These are phyloP conservation scores for Cryptomyrus ogoouensis DNA, from an alignment of 2,113 vertebrate species.

Conservation along the genomic window DNA sequence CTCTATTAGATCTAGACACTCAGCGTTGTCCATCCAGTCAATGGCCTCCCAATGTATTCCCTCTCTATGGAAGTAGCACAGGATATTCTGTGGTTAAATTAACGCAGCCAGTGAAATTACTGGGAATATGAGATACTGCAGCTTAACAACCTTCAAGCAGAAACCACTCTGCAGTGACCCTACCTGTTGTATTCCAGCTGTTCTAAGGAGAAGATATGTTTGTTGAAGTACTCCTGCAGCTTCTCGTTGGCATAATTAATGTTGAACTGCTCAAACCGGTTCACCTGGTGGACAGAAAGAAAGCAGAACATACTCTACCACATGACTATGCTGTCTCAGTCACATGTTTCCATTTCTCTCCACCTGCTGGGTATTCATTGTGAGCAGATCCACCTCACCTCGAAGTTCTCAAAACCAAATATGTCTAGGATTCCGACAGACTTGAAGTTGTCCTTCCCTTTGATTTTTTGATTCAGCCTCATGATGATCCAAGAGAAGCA, in stretches of 20 bases:
- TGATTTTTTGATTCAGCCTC: slow-evolving; percentile 82
- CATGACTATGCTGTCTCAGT: background rate
- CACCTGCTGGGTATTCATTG: background rate
- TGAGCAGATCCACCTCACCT: slow-evolving; percentile 56
- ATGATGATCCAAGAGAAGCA: slow-evolving; percentile 90
- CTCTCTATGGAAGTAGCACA: slow-evolving; percentile 58
- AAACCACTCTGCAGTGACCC: background rate
- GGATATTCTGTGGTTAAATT: background rate
- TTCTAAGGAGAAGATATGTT: slow-evolving; percentile 89
- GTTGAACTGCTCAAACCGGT: slow-evolving; percentile 89
- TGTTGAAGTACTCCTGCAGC: slow-evolving; percentile 90
- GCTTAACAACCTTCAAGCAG: background rate
- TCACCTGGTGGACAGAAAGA: slow-evolving; percentile 62
- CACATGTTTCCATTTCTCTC: background rate
- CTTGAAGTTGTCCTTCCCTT: slow-evolving; percentile 86
- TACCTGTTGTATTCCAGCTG: slow-evolving; percentile 91
- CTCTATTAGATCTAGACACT: slow-evolving; percentile 87
- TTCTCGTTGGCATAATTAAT: slow-evolving; percentile 96
- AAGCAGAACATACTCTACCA: background rate
- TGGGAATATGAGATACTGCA: background rate
- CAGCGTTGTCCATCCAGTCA: slow-evolving; percentile 94
- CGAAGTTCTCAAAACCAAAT: slow-evolving; percentile 89
- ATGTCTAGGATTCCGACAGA: slow-evolving; percentile 90
- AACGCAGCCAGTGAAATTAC: background rate
- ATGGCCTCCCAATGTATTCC: slow-evolving; percentile 88